Evolutionary conservation across 2,113 vertebrate genomes (phyloP).

Genomic region (Argyrosomus japonicus): DNA sequence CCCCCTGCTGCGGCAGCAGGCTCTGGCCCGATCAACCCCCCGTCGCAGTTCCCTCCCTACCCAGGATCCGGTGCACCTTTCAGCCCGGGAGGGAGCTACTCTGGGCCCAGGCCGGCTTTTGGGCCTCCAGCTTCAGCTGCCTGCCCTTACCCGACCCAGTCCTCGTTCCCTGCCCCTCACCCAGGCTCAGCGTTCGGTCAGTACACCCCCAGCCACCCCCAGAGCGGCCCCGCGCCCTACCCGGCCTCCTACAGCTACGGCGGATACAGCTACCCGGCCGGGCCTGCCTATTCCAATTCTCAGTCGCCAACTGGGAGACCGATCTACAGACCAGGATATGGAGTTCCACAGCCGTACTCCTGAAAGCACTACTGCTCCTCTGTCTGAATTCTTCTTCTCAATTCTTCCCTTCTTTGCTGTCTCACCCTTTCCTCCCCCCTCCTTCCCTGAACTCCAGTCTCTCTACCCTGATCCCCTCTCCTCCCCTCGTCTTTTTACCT

Average conservation of each 20-base stretch:
- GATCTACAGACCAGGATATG: constrained; percentile 82
- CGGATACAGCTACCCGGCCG: constrained; percentile 80
- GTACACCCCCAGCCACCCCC: constrained; percentile 71
- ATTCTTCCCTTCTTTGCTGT: constrained; percentile 19
- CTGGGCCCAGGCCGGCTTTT: constrained; percentile 73
- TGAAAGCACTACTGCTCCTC: constrained; percentile 68
- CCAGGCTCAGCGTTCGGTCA: constrained; percentile 82
- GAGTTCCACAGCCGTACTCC: constrained; percentile 84
- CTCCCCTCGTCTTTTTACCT: constrained; percentile 25
- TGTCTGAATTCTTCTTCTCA: constrained; percentile 14
- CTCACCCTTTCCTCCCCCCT: constrained; percentile 7
- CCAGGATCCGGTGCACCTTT: constrained; percentile 73
- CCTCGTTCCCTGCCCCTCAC: constrained; percentile 77
- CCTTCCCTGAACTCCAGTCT: background rate
- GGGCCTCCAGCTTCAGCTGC: constrained; percentile 54
- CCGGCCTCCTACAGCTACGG: constrained; percentile 79
- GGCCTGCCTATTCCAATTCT: constrained; percentile 70
- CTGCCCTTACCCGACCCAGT: constrained; percentile 83
- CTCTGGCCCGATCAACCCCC: constrained; percentile 61
- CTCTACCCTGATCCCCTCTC: background rate
- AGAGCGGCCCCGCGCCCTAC: constrained; percentile 67
- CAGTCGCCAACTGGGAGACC: constrained; percentile 81
- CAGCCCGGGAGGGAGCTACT: constrained; percentile 70
- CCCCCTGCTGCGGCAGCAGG: constrained; percentile 57
- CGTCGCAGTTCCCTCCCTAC: constrained; percentile 76